Evolutionary conservation across 37 sponge, comb jelly and placozoan genomes (phyloP), one percentile per base, ranked within the genome.

Genomic region (Dysidea cf. avara): DNA sequence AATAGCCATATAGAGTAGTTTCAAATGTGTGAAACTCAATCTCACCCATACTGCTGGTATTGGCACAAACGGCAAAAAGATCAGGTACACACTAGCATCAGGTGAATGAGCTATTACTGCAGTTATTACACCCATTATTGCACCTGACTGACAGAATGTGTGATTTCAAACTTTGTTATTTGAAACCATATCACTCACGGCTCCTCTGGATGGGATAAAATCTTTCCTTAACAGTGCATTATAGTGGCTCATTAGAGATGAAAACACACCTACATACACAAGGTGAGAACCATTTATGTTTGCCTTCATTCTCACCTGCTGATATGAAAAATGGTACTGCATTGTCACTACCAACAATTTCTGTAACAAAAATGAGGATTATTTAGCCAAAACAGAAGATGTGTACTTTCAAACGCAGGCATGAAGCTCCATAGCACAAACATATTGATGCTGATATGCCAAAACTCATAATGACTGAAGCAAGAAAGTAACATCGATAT

Each of bases 361-460:
- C 46, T 43, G 9, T 43, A 43, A 43, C 5, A 43, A 43, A 43
- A 12, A 43, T 12, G 9, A 43, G 9, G 46, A 9, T 9, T 43
- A 9, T 12, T 43, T 43, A 9, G 9, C 46, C 46, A 43, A 43
- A 34, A 33, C n/a, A 33, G 35, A 33, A 20, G 5, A 7, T 13
- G 28, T 32, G 14, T 17, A 74, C 75, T 60, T 33, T 81, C 18
- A 21, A 77, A 61, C 1, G 75, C 31, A 26, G 66, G 74, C 18
- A 78, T 53, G 55, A 88, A 88, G 63, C 72, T 88, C 74, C 75
- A 88, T 1, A 88, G 63, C 11, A 82, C 89, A 2, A 82, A 20
- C 89, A 88, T 88, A 79, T 88, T 88, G 25, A 88, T 53, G 32
- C 32, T 51, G 9, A 88, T 58, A 37, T 88, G 89, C 78, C 77